Percentiles rank a stretch among this genome's conserved stretches.
These are phyloP conservation scores for Echinometra lucunter DNA, from an alignment of 53 echinoderm and acorn worm species.

Conservation along the genomic window DNA sequence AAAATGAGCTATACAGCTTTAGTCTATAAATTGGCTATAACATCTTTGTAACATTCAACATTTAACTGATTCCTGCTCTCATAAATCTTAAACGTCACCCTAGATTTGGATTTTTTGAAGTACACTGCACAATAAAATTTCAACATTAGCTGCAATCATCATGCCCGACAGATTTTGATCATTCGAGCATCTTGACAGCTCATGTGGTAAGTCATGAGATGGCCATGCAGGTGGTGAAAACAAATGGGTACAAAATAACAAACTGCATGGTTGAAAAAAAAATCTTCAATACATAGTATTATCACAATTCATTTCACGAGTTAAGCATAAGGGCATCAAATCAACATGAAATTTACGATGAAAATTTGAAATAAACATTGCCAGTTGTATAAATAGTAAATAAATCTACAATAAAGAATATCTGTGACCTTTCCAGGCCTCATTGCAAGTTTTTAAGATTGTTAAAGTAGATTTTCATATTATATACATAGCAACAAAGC, in stretches of 20 bases:
- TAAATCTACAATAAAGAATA: neutral
- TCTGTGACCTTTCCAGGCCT: neutral
- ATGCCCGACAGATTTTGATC: neutral
- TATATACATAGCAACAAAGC: conserved; percentile 41
- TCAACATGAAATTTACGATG: neutral
- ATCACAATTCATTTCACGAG: neutral
- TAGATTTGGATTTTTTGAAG: neutral
- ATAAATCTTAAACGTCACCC: neutral
- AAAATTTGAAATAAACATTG: neutral
- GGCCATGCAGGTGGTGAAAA: neutral
- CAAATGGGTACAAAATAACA: neutral
- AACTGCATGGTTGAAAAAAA: neutral
- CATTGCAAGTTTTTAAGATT: conserved; percentile 23
- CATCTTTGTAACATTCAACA: conserved; percentile 37
- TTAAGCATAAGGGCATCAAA: neutral
- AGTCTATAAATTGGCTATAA: conserved; percentile 14
- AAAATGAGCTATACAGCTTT: conserved; percentile 27
- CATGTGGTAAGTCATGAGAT: neutral
- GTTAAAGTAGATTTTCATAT: neutral
- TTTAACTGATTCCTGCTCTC: neutral
- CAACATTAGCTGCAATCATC: neutral
- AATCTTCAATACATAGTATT: no score
- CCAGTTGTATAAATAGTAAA: conserved; percentile 48
- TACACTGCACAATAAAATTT: conserved; percentile 18
- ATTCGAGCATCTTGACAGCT: neutral